phyloP scores from a whole-genome alignment of 2,888 invertebrate genomes.

The Aphidoletes aphidimyza region DNA sequence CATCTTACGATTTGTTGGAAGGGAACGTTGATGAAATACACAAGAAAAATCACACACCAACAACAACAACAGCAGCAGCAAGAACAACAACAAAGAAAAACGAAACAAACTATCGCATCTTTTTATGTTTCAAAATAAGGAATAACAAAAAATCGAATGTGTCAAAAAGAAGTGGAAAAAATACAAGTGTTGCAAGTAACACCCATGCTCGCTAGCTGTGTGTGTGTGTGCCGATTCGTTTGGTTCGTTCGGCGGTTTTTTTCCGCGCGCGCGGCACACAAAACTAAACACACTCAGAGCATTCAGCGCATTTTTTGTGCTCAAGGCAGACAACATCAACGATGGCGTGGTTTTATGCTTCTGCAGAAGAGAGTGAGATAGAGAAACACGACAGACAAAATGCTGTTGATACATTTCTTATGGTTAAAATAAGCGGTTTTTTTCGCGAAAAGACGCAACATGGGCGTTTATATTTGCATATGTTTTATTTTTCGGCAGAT shows the following conservation, averaged over 20 bases:
- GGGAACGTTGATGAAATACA: too few relatives aligned
- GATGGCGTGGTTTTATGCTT: not conserved
- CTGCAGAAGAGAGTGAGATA: not conserved
- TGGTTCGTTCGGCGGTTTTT: too few relatives aligned
- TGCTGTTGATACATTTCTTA: conserved; percentile 26
- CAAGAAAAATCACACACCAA: too few relatives aligned
- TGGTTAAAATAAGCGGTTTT: conserved; percentile 3
- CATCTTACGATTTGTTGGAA: not conserved
- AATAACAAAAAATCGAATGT: conserved; percentile 19
- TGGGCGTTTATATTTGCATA: conserved; percentile 20
- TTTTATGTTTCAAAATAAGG: not conserved
- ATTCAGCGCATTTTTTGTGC: not conserved
- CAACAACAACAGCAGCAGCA: too few relatives aligned
- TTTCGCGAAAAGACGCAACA: conserved; percentile 41
- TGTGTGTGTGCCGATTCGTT: too few relatives aligned
- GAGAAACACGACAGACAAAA: conserved; percentile 27
- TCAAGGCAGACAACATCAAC: not conserved
- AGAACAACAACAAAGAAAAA: not conserved
- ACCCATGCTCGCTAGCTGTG: not conserved
- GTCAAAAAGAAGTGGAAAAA: not conserved
- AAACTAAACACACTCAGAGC: too few relatives aligned
- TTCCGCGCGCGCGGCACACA: too few relatives aligned
- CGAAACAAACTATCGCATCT: conserved; percentile 14
- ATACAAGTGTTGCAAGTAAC: conserved; percentile 35
- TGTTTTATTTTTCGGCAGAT: conserved; percentile 2